Percentiles rank a stretch among this genome's conserved stretches.
These are phyloP conservation scores for Noctua pronuba DNA, from an alignment of 2,888 invertebrate species.

Conservation along the genomic window DNA sequence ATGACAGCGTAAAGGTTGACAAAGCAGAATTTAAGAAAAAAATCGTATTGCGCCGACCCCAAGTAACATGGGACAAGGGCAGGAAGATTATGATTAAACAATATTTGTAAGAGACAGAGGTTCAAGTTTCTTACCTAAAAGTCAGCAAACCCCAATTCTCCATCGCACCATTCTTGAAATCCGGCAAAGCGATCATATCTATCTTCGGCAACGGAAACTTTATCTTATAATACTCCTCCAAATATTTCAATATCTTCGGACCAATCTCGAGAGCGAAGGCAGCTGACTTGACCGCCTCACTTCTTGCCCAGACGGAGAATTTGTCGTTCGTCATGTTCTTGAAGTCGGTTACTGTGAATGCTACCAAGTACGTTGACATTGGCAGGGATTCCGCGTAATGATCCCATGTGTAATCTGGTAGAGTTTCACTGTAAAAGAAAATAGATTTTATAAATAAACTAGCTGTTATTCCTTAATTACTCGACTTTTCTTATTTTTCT, in stretches of 20 bases:
- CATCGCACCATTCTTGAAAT: conserved; percentile 97
- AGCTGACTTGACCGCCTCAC: conserved; percentile 93
- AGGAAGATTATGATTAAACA: too few species aligned
- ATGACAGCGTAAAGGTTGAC: too few species aligned
- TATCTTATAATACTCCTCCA: conserved; percentile 94
- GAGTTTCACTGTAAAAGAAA: conserved; percentile 85
- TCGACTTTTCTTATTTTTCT: too few species aligned
- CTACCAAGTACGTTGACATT: conserved; percentile 97
- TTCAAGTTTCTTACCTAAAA: conserved; percentile 90
- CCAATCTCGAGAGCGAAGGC: conserved; percentile 94
- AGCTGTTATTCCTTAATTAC: too few species aligned
- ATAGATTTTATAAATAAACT: background rate
- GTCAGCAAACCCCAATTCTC: conserved; percentile 96
- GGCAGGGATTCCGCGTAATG: conserved; percentile 94
- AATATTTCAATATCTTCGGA: conserved; percentile 92
- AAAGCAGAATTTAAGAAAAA: too few species aligned
- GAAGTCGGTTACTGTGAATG: conserved; percentile 95
- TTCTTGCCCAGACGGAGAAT: conserved; percentile 93
- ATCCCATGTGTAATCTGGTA: conserved; percentile 93
- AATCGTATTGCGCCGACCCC: too few species aligned
- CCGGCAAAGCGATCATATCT: conserved; percentile 98
- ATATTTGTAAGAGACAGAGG: background rate
- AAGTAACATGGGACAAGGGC: too few species aligned
- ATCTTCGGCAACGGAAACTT: conserved; percentile 95
- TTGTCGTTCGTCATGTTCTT: conserved; percentile 89